phyloP scores from a whole-genome alignment of 2,797 vertebrate species.

The Thalassophryne amazonica region DNA sequence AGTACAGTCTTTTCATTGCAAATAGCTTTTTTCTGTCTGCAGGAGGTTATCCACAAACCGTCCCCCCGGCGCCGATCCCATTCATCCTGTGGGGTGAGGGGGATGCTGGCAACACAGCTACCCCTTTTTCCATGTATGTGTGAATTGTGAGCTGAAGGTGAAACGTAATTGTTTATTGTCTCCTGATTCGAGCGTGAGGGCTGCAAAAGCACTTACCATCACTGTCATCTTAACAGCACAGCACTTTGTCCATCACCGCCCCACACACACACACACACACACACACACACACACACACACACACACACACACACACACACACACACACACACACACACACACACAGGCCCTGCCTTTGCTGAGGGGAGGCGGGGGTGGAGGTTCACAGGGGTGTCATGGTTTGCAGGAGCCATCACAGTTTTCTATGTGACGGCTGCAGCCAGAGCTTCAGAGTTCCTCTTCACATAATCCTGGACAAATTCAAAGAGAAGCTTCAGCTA shows the following conservation, averaged over 20 bases:
- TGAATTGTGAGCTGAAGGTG: conserved; percentile 42
- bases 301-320: neutral
- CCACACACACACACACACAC: neutral
- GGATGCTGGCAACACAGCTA: neutral
- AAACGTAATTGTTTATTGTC: conserved; percentile 56
- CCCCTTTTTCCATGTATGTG: conserved; percentile 11
- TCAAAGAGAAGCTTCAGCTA: no score
- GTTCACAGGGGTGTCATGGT: conserved; percentile 42
- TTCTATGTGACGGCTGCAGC: conserved; percentile 66
- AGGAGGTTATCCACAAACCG: conserved; percentile 18
- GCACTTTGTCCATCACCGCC: conserved; percentile 33
- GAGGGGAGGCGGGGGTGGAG: no score
- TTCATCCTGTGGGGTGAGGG: neutral
- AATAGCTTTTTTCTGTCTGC: conserved; percentile 14
- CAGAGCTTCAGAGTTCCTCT: conserved; percentile 49
- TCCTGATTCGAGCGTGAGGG: conserved; percentile 26
- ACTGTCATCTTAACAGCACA: conserved; percentile 1
- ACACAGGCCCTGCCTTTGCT: conserved; percentile 5
- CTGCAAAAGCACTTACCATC: conserved; percentile 30
- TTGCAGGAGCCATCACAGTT: conserved; percentile 54
- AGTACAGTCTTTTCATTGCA: conserved; percentile 32
- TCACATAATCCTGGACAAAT: conserved; percentile 11
- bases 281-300: conserved; percentile 2
- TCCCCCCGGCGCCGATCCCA: conserved; percentile 7
- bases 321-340: conserved; percentile 9